These are phyloP conservation scores for Scaptomyza parva DNA, from an alignment of 2,888 invertebrate genomes.

Conservation along the genomic window DNA sequence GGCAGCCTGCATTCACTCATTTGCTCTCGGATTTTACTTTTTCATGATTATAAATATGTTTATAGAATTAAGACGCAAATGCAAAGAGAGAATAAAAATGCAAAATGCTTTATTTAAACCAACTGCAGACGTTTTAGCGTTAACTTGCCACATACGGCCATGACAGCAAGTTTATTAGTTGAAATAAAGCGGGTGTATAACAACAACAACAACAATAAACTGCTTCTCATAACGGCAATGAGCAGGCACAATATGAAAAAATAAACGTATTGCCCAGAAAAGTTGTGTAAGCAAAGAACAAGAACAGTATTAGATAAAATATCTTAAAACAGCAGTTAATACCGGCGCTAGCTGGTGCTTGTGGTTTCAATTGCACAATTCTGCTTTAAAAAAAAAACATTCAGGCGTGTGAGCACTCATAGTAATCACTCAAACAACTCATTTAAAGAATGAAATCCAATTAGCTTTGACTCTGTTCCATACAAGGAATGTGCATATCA, in stretches of 20 bases:
- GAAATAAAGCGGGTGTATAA: too few relatives aligned
- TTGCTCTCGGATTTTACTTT: too few relatives aligned
- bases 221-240: slow-evolving; percentile 2
- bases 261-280: slow-evolving; percentile 3
- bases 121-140: too few relatives aligned
- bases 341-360: slow-evolving; percentile 55
- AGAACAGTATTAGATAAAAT: neutral
- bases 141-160: too few relatives aligned
- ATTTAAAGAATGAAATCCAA: slow-evolving; percentile 47
- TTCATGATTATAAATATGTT: too few relatives aligned
- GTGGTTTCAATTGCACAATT: slow-evolving; percentile 53
- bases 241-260: neutral
- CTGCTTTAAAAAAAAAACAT: slow-evolving; percentile 1
- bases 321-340: slow-evolving; percentile 35
- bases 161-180: too few relatives aligned
- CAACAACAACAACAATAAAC: slow-evolving; percentile 13
- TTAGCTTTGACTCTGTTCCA: slow-evolving; percentile 40
- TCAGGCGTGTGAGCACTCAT: neutral
- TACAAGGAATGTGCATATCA: slow-evolving; percentile 1
- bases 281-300: slow-evolving; percentile 7
- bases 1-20: too few relatives aligned
- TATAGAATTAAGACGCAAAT: too few relatives aligned
- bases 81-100: too few relatives aligned
- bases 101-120: too few relatives aligned
- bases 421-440: slow-evolving; percentile 38